Conservation (phyloP, 2,888 invertebrate species). For the Pristionchus japonicus region DNA sequence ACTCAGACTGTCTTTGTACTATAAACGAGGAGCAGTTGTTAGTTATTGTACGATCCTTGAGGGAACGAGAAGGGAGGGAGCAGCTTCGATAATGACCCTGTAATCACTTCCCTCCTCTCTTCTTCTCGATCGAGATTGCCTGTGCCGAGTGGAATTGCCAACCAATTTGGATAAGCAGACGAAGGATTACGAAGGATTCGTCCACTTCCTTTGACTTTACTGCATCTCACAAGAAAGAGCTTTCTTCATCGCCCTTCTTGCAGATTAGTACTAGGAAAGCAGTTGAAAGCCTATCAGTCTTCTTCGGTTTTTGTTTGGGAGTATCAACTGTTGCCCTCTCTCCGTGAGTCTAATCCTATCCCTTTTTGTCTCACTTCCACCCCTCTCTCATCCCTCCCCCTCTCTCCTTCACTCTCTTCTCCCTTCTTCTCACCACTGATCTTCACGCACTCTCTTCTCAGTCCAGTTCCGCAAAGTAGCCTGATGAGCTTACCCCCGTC, state of each 20-base stretch:
- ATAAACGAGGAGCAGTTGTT: not conserved
- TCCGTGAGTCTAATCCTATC: conserved; percentile 20
- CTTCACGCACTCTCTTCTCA: conserved; percentile 22
- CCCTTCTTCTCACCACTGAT: conserved; percentile 6
- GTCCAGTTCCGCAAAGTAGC: conserved; percentile 39
- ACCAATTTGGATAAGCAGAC: not conserved
- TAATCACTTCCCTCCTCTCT: not conserved
- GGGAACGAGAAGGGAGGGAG: not conserved
- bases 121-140: conserved; percentile 14
- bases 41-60: conserved; percentile 1
- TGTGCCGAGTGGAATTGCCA: not conserved
- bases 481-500: conserved; percentile 32
- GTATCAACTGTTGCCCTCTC: conserved; percentile 12
- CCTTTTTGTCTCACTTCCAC: not conserved
- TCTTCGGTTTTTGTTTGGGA: not conserved
- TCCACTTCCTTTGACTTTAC: too few relatives aligned
- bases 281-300: not conserved
- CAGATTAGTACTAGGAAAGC: not conserved
- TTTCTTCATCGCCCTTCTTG: not conserved
- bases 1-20: too few relatives aligned
- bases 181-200: not conserved
- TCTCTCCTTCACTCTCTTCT: not conserved
- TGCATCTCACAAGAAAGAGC: too few relatives aligned
- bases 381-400: too few relatives aligned
- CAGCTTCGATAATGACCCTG: conserved; percentile 6